Percentiles rank a stretch among this genome's conserved stretches.
These are phyloP conservation scores for Platyura marginata DNA, from an alignment of 1,140 invertebrate genomes.

Conservation along the genomic window DNA sequence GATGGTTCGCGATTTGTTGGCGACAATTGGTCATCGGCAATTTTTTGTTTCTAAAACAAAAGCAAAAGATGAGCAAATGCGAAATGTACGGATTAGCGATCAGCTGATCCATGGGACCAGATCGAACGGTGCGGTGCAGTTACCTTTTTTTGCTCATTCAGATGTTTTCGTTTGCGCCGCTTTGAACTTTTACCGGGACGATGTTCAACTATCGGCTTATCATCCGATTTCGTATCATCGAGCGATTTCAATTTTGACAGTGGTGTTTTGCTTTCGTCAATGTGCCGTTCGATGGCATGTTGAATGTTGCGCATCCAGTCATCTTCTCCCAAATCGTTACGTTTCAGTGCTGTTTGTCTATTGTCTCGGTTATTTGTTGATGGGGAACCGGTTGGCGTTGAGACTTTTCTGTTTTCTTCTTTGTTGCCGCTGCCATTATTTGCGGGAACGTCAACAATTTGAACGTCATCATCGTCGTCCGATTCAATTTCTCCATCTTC, in stretches of 20 bases:
- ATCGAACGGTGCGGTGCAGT: conserved; percentile 5
- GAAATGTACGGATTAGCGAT: neutral
- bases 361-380: conserved; percentile 8
- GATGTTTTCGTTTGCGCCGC: conserved; percentile 30
- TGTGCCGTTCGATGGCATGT: conserved; percentile 49
- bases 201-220: conserved; percentile 27
- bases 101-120: neutral
- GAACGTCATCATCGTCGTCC: conserved; percentile 28
- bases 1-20: conserved; percentile 3
- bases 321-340: conserved; percentile 21
- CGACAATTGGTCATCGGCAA: conserved; percentile 7
- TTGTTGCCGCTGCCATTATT: neutral
- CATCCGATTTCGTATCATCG: conserved; percentile 22
- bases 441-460: conserved; percentile 13
- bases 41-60: conserved; percentile 5
- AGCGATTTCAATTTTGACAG: too few species aligned
- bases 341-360: conserved; percentile 5
- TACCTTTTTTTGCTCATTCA: conserved; percentile 11
- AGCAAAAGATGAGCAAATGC: neutral
- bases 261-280: conserved; percentile 29
- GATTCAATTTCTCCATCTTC: conserved; percentile 41
- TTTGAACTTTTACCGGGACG: conserved; percentile 22
- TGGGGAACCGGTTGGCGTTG: conserved; percentile 9
- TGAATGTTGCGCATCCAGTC: conserved; percentile 60
- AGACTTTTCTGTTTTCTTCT: neutral